Evolutionary conservation across 2,888 invertebrate genomes (phyloP).

Genomic region (Julus scanicus): DNA sequence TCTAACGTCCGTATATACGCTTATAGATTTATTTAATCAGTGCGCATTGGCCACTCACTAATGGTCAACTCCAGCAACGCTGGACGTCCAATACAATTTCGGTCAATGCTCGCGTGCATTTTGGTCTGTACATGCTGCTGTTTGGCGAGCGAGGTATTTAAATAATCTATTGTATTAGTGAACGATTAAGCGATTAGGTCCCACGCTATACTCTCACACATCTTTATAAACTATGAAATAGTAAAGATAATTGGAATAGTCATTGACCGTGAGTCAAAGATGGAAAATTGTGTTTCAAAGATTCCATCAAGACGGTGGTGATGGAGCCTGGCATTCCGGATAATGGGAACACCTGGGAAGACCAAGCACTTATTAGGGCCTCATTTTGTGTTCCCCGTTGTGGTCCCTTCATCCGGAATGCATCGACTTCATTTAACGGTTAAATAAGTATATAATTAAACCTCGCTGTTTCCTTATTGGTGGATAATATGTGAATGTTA

Average conservation of each 20-base stretch:
- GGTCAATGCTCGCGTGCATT: not conserved
- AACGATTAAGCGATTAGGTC: not conserved
- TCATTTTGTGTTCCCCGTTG: too few relatives aligned
- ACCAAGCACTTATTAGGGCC: too few relatives aligned
- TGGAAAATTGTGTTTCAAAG: too few relatives aligned
- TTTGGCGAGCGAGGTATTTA: not conserved
- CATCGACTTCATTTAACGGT: too few relatives aligned
- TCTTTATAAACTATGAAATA: not conserved
- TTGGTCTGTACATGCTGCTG: not conserved
- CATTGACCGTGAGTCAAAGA: too few relatives aligned
- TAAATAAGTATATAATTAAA: too few relatives aligned
- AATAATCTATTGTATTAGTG: not conserved
- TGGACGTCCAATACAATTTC: not conserved
- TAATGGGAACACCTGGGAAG: too few relatives aligned
- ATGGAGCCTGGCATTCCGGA: too few relatives aligned
- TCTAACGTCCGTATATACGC: constrained; percentile 14
- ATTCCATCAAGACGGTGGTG: too few relatives aligned
- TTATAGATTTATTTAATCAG: constrained; percentile 45
- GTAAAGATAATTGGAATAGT: not conserved
- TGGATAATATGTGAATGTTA: too few relatives aligned
- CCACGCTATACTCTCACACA: not conserved
- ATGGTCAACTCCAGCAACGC: constrained; percentile 12
- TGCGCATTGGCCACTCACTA: constrained; percentile 17
- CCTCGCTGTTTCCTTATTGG: too few relatives aligned
- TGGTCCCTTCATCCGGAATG: too few relatives aligned